Base-by-base conservation (phyloP, 1,140 invertebrate species). In the Camponotus vicinus region DNA sequence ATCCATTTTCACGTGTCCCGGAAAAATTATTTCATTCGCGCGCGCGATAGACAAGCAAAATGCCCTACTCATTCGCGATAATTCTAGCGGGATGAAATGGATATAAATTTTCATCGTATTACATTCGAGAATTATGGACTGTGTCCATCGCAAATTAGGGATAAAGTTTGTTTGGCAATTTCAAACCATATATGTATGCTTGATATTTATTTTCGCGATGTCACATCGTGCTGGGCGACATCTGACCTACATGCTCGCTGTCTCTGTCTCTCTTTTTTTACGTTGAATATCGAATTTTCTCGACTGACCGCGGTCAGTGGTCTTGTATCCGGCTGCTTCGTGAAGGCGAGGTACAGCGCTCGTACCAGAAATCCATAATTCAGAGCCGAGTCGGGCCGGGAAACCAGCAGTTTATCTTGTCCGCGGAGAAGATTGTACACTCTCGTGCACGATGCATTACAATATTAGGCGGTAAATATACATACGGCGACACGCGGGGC, bases 301-400 rank as follows among this genome's bases (percentile, higher is more conserved):
- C 79, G 73, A 73, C 49, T 18, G 49, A 52, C 49, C 79, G 79
- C 79, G 67, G 79, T 83, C 79, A 83, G 87, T 88, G 87, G 85
- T 87, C 86, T 80, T 75, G 77, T 75, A 77, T 75, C 87, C 83
- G 55, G 21, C 27, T 21, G 49, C 42, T 64, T 57, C 57, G 63
- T 80, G 57, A 52, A 61, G 69, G 69, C 57, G 27, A 45, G 63
- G 70, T 86, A 85, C 69, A 86, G 78, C 76, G 71, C 57, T 52
- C 57, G 83, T 76, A 86, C 88, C 69, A 86, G 88, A 89, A 86
- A 85, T 89, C 88, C 88, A 89, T 89, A 89, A 89, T 89, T 89
- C 88, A 89, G 18, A 73, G 55, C 79, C 55, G 40, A n/a, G 55
- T 69, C 49, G 55, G 55, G 69, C 55, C 70, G 55, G 79, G 55